phyloP scores from a whole-genome alignment of 2,797 vertebrate species.

The Pelochelys cantorii region DNA sequence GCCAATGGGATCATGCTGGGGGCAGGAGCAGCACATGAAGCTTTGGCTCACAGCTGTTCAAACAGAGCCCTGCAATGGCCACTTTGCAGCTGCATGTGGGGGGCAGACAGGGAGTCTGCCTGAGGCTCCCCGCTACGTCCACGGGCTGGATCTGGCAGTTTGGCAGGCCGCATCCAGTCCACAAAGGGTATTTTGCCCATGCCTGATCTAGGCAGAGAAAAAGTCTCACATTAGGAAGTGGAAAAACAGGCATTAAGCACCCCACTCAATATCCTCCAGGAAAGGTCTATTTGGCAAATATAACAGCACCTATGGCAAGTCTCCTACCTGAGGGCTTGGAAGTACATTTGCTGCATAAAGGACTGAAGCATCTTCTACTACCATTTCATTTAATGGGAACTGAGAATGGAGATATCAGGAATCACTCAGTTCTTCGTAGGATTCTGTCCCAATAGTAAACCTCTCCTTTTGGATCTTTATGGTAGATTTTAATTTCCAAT shows the following conservation, averaged over 20 bases:
- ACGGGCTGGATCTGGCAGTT: too few relatives aligned
- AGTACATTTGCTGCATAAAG: accelerated
- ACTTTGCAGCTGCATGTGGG: too few relatives aligned
- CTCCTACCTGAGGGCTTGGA: neutral
- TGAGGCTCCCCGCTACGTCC: too few relatives aligned
- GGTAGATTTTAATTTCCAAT: neutral
- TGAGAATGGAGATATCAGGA: neutral
- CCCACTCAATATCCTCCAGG: neutral
- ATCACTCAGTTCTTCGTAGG: neutral
- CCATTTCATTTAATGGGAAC: neutral
- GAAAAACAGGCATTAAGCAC: neutral
- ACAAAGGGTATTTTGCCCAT: too few relatives aligned
- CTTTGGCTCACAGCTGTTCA: too few relatives aligned
- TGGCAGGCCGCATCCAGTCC: too few relatives aligned
- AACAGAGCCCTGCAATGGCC: too few relatives aligned
- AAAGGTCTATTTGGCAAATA: accelerated
- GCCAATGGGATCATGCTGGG: too few relatives aligned
- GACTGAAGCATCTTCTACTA: neutral
- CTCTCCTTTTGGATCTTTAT: neutral
- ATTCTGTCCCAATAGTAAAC: neutral
- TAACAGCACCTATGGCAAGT: neutral
- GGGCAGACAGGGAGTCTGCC: too few relatives aligned
- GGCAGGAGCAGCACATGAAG: too few relatives aligned
- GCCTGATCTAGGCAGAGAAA: too few relatives aligned
- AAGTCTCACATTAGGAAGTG: accelerated